Evolutionary conservation across 2,888 invertebrate genomes (phyloP), one percentile per base, ranked within the genome.

Genomic region (Dyspetes luteomarginatus): DNA sequence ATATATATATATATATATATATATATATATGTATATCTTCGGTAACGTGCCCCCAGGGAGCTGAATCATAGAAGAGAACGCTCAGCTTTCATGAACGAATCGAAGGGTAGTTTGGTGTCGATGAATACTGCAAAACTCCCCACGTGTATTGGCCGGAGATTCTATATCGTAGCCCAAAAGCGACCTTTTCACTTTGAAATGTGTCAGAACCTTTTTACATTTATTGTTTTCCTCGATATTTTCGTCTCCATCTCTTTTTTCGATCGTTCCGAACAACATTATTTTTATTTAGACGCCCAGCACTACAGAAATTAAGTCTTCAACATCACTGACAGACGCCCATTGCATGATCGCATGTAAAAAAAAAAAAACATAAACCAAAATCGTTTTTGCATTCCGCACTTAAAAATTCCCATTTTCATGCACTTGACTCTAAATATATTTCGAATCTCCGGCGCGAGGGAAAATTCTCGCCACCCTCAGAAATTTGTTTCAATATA

Each of bases 371-470:
- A 2, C 22, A 19, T 2, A 45, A 4, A 24, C 62, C 12, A 41
- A 22, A 64, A 22, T 41, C 56, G 7, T 43, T 12, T n/a, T 36
- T 69, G 36, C 26, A 12, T 56, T 45, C 43, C 12, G 28, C 5
- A 28, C 5, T 28, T 5, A 4, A 3, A 3, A 12, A 36, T 36
- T 36, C 12, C 12, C 12, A 36, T 3, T 2, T 36, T 36, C 36
- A 12, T 1, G 12, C 9, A 41, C 69, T 19, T 5, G 26, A 17
- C 17, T n/a, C n/a, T 2, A 56, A 69, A 19, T 69, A 36, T 12
- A 3, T 45, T 69, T 69, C 9, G 69, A 56, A 52, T 69, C 43
- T 69, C 56, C 15, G 55, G 56, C 56, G 43, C 26, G 69, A 45
- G 5, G 26, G 43, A 69, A 36, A 50, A 60, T 55, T 19, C 48